Percentiles rank a stretch among this genome's conserved stretches.
phyloP scores from a whole-genome alignment of 2,113 vertebrate genomes.

The Embiotoca jacksoni region DNA sequence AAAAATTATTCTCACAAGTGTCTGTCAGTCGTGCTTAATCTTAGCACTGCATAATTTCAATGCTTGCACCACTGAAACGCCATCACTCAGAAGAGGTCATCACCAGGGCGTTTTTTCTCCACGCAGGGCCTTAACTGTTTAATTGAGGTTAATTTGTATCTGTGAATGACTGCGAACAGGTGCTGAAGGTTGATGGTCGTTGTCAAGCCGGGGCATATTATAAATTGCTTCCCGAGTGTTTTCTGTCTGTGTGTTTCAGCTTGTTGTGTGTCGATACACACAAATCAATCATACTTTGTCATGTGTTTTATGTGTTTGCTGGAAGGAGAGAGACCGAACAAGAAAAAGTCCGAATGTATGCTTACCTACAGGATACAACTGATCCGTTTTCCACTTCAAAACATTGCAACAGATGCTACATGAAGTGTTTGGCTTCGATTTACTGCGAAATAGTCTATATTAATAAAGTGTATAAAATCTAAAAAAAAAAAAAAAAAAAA shows the following conservation, averaged over 20 bases:
- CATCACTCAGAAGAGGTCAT: conserved; percentile 54
- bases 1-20: conserved; percentile 49
- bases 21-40: conserved; percentile 60
- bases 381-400: not conserved
- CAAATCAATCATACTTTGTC: conserved; percentile 2
- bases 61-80: conserved; percentile 47
- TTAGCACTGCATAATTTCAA: conserved; percentile 59
- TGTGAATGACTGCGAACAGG: conserved; percentile 58
- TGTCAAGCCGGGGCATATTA: conserved; percentile 25
- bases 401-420: conserved; percentile 16
- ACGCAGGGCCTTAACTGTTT: conserved; percentile 49
- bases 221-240: conserved; percentile 16
- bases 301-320: conserved; percentile 19
- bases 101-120: conserved; percentile 16
- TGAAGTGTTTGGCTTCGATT: conserved; percentile 39
- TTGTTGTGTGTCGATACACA: not conserved
- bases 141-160: conserved; percentile 75
- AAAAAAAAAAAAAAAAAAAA: too few relatives aligned
- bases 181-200: conserved; percentile 50
- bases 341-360: too few relatives aligned
- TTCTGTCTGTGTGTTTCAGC: conserved; percentile 6
- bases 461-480: too few relatives aligned
- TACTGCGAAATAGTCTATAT: conserved; percentile 7
- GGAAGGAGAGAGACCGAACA: not conserved
- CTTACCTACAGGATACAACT: not conserved